Base-by-base conservation (phyloP, 64 coral and sea anemone genomes). In the Stichodactyla mertensii region DNA sequence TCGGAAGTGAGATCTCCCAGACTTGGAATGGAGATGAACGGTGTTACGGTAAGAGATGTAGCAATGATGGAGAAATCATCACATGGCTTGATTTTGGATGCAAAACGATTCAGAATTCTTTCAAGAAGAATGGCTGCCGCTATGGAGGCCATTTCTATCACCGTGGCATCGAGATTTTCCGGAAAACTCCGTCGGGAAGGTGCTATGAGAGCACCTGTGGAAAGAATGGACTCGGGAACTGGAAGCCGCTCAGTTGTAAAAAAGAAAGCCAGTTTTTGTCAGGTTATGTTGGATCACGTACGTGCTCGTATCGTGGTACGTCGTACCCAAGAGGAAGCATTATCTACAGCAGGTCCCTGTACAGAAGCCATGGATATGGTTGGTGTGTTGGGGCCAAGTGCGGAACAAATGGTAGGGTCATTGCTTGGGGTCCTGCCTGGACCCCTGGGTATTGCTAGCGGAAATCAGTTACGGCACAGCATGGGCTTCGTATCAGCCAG, bases 21-120 rank as follows among this genome's bases (percentile, higher is more conserved):
- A 31, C 87, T 10, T 28, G 69, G 69, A 61, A 67, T 64, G 71
- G 87, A 26, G 13, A 58, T 55, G 60, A 51, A 11, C 58, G 77
- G 84, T 95, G 93, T 54, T 83, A 56, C 83, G 93, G 93, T 10
- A 22, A 6, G 4, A 52, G 16, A 6, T 95, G 93, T 77, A 61
- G 71, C 5, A 77, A 87, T 3, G 87, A 95, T 57, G 84, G 87
- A 0, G 2, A 61, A 11, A 52, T 95, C 13, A 55, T 89, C 0
- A 12, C 20, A 10, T 95, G 93, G 93, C 90, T 92, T 55, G 78
- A 59, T 53, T 91, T 86, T 86, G 77, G 82, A 16, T 95, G 93
- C 54, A 9, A 81, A 8, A 13, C 69, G 24, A 1, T 55, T 5
- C 79, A 55, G 51, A 52, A 7, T 82, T 10, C 4, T 77, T 10